phyloP scores from a whole-genome alignment of 2,113 vertebrate species.

The Trichomycterus rosablanca region DNA sequence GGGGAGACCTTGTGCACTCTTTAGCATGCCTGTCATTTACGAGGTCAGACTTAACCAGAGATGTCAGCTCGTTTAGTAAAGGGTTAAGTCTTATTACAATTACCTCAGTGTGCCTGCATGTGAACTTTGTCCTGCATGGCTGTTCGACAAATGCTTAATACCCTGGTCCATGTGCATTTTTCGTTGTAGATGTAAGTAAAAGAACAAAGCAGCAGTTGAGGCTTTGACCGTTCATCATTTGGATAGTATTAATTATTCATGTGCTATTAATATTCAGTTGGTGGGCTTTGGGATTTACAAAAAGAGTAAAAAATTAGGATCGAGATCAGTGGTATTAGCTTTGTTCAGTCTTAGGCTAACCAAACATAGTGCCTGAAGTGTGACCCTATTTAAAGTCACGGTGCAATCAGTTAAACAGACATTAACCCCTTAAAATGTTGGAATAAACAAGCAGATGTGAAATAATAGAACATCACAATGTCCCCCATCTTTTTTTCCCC shows the following conservation, averaged over 20 bases:
- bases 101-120: background rate
- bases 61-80: slow-evolving; percentile 32
- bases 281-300: too few species aligned
- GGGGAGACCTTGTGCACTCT: slow-evolving; percentile 9
- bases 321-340: background rate
- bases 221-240: background rate
- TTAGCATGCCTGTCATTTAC: slow-evolving; percentile 16
- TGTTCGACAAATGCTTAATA: background rate
- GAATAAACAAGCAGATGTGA: too few species aligned
- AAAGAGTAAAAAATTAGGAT: too few species aligned
- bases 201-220: background rate
- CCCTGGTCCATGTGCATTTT: too few species aligned
- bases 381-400: too few species aligned
- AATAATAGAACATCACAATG: too few species aligned
- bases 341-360: background rate
- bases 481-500: too few species aligned
- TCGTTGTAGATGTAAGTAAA: background rate
- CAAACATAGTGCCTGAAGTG: too few species aligned
- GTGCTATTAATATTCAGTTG: background rate
- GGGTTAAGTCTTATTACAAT: too few species aligned
- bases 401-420: too few species aligned
- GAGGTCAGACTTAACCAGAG: slow-evolving; percentile 37
- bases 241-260: slow-evolving; percentile 8
- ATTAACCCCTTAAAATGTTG: too few species aligned
- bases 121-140: slow-evolving; percentile 37